Conservation (phyloP, 2,888 invertebrate species). For the Drepana falcataria region DNA sequence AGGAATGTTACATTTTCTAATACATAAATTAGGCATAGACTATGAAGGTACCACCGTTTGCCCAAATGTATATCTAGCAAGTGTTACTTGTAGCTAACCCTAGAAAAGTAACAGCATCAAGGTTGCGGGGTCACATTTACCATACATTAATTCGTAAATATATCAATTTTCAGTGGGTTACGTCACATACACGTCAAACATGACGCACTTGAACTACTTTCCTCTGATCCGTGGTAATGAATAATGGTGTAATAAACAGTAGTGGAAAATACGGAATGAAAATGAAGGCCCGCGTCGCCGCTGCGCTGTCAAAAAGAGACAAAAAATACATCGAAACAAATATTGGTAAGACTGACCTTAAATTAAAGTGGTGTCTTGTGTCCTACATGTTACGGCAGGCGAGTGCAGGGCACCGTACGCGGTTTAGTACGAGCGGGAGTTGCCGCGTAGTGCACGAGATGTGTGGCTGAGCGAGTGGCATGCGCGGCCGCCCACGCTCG, state of each 20-base stretch:
- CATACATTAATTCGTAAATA: slow-evolving; percentile 4
- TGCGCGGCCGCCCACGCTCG: slow-evolving; percentile 72
- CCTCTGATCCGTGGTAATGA: slow-evolving; percentile 25
- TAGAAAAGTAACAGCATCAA: too few species aligned
- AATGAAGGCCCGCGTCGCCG: slow-evolving; percentile 4
- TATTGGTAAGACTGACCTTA: slow-evolving; percentile 38
- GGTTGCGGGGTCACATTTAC: background rate
- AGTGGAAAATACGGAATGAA: slow-evolving; percentile 1
- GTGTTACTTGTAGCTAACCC: too few species aligned
- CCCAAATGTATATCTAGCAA: too few species aligned
- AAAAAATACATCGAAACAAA: slow-evolving; percentile 1
- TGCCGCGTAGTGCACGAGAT: slow-evolving; percentile 21
- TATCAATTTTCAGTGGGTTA: slow-evolving; percentile 28
- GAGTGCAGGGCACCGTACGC: slow-evolving; percentile 31
- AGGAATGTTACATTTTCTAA: too few species aligned
- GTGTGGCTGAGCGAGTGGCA: slow-evolving; percentile 30
- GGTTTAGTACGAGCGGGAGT: slow-evolving; percentile 29
- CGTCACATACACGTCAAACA: slow-evolving; percentile 48
- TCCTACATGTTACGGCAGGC: slow-evolving; percentile 45
- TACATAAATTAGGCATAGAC: too few species aligned
- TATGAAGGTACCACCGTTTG: too few species aligned
- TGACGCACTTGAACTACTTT: slow-evolving; percentile 44
- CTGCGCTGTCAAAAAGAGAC: background rate
- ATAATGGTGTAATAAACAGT: slow-evolving; percentile 3
- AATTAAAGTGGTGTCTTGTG: slow-evolving; percentile 30